Evolutionary conservation across 2,113 vertebrate genomes (phyloP).

Genomic region (Chaetura pelagica): DNA sequence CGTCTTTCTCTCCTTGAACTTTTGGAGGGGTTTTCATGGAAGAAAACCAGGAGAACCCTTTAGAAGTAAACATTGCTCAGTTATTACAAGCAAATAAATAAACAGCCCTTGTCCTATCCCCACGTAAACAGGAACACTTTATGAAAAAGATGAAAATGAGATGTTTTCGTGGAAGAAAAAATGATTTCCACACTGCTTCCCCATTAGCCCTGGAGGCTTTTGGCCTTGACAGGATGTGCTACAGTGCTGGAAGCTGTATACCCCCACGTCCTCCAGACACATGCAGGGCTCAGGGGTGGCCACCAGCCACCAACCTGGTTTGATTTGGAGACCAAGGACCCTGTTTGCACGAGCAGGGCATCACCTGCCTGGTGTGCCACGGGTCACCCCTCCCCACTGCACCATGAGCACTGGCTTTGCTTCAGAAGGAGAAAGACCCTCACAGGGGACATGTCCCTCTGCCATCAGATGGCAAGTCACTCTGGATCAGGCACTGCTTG

Average conservation of each 20-base stretch:
- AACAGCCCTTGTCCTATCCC: not conserved
- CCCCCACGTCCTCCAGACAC: fast-evolving
- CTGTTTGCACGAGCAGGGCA: not conserved
- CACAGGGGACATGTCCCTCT: fast-evolving
- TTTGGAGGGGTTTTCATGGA: conserved; percentile 1
- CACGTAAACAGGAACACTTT: not conserved
- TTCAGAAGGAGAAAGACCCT: not conserved
- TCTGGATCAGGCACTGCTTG: not conserved
- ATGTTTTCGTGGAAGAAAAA: not conserved
- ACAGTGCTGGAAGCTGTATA: fast-evolving
- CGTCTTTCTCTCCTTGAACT: conserved; percentile 9
- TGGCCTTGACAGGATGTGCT: not conserved
- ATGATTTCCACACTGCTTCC: not conserved
- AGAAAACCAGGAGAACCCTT: conserved; percentile 12
- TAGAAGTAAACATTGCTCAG: conserved; percentile 23
- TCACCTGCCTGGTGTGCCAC: not conserved
- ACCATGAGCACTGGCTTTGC: not conserved
- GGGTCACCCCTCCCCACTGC: not conserved
- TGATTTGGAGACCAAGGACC: not conserved
- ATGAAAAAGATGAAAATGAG: not conserved
- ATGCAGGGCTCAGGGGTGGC: fast-evolving
- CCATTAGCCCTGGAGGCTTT: not conserved
- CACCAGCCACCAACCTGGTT: not conserved
- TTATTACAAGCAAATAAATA: conserved; percentile 61
- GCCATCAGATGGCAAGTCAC: fast-evolving